phyloP scores from a whole-genome alignment of 2,888 invertebrate species.

The Chydorus sphaericus region DNA sequence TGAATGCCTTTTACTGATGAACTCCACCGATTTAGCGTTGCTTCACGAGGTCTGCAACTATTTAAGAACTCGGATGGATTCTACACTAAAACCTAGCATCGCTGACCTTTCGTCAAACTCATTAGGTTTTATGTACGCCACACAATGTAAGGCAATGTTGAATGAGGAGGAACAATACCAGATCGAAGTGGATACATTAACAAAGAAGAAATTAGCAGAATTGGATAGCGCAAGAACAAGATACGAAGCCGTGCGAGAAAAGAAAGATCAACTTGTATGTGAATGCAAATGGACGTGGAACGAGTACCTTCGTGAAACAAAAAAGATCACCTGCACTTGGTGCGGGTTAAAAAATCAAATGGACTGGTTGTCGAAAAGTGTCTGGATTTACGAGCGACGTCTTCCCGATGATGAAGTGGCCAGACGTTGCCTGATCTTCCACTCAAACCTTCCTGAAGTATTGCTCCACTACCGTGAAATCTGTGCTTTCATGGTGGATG shows the following conservation, averaged over 20 bases:
- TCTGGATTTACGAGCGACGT: background rate
- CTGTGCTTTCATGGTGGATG: background rate
- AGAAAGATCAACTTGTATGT: too few relatives aligned
- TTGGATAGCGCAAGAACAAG: too few relatives aligned
- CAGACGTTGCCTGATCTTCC: background rate
- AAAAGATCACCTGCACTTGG: too few relatives aligned
- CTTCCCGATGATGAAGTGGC: background rate
- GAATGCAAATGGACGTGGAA: too few relatives aligned
- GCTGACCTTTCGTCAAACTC: background rate
- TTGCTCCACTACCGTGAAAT: background rate
- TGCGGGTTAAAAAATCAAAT: too few relatives aligned
- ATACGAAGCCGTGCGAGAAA: too few relatives aligned
- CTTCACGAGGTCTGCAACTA: background rate
- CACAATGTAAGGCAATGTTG: background rate
- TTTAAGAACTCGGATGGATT: background rate
- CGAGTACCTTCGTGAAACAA: too few relatives aligned
- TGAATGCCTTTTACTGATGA: background rate
- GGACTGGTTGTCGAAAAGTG: background rate
- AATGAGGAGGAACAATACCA: background rate
- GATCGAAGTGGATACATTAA: background rate
- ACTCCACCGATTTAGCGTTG: background rate
- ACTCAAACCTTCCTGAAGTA: background rate
- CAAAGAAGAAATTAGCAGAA: too few relatives aligned
- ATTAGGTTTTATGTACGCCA: background rate
- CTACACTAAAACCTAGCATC: background rate